phyloP scores from a whole-genome alignment of 2,797 vertebrate species.

The Channallabes apus region DNA sequence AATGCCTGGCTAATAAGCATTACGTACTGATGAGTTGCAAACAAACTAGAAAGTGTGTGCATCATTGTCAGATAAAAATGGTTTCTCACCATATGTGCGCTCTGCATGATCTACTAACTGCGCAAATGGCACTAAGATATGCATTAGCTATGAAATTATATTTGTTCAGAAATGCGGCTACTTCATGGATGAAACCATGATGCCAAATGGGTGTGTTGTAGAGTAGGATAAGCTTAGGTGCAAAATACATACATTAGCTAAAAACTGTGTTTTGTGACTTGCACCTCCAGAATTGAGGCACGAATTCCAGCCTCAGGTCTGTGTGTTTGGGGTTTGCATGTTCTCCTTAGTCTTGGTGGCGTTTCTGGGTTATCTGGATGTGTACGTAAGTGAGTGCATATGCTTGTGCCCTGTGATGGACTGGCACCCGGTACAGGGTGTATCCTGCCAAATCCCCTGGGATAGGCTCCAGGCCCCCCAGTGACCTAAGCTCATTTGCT shows the following conservation, averaged over 20 bases:
- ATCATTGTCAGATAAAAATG: constrained; percentile 11
- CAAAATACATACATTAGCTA: background rate
- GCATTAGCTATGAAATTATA: background rate
- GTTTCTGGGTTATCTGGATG: no score
- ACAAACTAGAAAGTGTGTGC: background rate
- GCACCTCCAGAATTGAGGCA: no score
- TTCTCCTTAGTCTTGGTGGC: no score
- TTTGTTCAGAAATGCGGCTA: background rate
- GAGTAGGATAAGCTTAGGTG: background rate
- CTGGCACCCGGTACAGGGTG: no score
- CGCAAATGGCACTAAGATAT: background rate
- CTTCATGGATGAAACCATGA: background rate
- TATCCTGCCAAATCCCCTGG: no score
- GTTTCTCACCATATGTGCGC: background rate
- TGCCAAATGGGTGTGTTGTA: background rate
- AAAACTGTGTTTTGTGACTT: background rate
- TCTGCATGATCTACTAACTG: constrained; percentile 16
- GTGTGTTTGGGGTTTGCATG: no score
- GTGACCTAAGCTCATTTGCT: no score
- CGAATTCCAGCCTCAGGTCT: no score
- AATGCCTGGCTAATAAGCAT: constrained; percentile 1
- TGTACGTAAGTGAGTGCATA: no score
- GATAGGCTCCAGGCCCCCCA: no score
- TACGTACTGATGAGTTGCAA: background rate
- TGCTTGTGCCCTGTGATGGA: no score